Evolutionary conservation across 2,797 vertebrate genomes (phyloP).

Genomic region (Alcedo atthis): DNA sequence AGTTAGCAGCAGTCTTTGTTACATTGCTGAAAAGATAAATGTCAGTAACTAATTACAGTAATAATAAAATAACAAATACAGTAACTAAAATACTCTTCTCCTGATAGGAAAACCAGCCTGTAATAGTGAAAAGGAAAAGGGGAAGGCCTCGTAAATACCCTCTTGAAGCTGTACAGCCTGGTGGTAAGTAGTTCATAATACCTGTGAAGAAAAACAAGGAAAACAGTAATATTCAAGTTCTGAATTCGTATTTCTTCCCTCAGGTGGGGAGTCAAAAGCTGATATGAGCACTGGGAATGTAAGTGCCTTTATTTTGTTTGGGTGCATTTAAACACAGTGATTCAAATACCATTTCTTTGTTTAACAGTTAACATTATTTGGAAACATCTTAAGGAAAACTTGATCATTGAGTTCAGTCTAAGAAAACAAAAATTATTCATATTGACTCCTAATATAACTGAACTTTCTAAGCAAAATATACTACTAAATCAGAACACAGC

Average conservation of each 20-base stretch:
- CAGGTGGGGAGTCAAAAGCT: conserved; percentile 77
- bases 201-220: not conserved
- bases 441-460: not conserved
- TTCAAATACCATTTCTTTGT: conserved; percentile 23
- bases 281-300: conserved; percentile 72
- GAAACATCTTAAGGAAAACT: not conserved
- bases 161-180: conserved; percentile 60
- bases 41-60: too few relatives aligned
- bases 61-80: too few relatives aligned
- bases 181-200: conserved; percentile 67
- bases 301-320: conserved; percentile 75
- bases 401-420: not conserved
- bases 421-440: not conserved
- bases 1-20: not conserved
- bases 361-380: not conserved
- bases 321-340: conserved; percentile 38
- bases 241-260: conserved; percentile 70
- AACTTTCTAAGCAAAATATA: not conserved
- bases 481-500: not conserved
- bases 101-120: conserved; percentile 72
- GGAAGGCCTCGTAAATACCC: conserved; percentile 81
- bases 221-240: conserved; percentile 44
- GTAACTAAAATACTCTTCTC: not conserved
- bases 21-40: not conserved
- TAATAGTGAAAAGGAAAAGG: conserved; percentile 79